Conservation (phyloP, 2,113 vertebrate genomes). For the Oryctolagus cuniculus region mOryCun1.1 NC_091433.1:30508501-30509000, state of each 20-base stretch:
- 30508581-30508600: background rate
- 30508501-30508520: background rate
- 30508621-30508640: background rate
- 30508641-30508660: background rate
- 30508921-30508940: background rate
- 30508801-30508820: background rate
- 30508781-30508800: background rate
- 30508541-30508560: background rate
- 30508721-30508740: background rate
- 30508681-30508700: background rate
- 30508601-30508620: background rate
- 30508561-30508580: background rate
- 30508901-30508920: background rate
- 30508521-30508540: conserved; percentile 15
- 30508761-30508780: background rate
- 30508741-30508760: background rate
- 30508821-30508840: background rate
- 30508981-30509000: background rate
- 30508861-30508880: background rate
- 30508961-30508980: background rate
- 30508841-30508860: background rate
- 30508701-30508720: background rate
- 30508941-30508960: background rate
- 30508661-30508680: background rate
- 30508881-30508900: background rate